Evolutionary conservation across 2,888 invertebrate species (phyloP), one percentile per base, ranked within the genome.

Genomic region (Catonia carolina): DNA sequence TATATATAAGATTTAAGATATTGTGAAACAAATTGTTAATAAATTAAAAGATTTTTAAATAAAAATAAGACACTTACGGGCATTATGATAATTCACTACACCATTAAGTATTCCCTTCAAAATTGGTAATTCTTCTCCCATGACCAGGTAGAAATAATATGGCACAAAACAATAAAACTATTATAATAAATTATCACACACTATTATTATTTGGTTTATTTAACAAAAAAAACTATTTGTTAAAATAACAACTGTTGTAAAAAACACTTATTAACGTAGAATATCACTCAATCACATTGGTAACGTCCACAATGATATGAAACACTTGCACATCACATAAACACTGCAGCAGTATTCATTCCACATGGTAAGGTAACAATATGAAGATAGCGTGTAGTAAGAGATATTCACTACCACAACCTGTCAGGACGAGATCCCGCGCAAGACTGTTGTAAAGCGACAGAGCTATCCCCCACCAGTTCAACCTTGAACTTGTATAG

Each of bases 51-150:
- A n/a, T n/a, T n/a, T n/a, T n/a, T n/a, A n/a, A n/a, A n/a, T n/a
- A n/a, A n/a, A n/a, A n/a, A n/a, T n/a, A n/a, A n/a, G n/a, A 77
- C 77, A 90, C 90, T 77, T 89, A 91, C 91, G 90, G 80, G 90
- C 90, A 83, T 91, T 90, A 76, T 90, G 90, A 76, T 90, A 90
- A 76, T 89, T 86, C 74, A 89, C 88, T 72, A 86, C 89, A 72
- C 91, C 90, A 73, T 91, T 90, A 68, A 91, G 82, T 75, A 91
- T 91, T 72, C 89, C 89, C 76, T 91, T 91, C 64, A 91, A 82
- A 71, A 91, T 91, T 69, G 91, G 90, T 75, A 90, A 79, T 79
- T 91, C 89, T 80, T 91, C 89, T 73, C 84, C 86, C 89, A 90
- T 89, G 77, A 79, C 80, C 53, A 53, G 33, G 20, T 23, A 49